A percentile compares a stretch with the other conserved stretches of the same genome.
Conservation (phyloP, 2,113 vertebrate species). For the Mobula hypostoma region DNA sequence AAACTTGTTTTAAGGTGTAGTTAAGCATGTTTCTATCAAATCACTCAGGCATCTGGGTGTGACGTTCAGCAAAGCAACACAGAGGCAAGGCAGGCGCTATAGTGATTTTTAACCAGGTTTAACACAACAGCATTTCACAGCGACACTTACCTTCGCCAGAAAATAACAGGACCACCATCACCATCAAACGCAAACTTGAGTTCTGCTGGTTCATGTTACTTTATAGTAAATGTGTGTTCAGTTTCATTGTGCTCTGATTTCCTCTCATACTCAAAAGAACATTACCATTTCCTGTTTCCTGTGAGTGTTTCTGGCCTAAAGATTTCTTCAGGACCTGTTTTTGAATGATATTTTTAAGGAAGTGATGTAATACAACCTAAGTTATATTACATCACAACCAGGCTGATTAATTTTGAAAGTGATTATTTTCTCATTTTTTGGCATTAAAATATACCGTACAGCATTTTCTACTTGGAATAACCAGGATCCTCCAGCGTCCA, state of each 20-base stretch:
- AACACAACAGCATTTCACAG: neutral
- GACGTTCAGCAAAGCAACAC: neutral
- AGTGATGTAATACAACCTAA: constrained; percentile 31
- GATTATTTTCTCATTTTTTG: neutral
- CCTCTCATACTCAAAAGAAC: constrained; percentile 19
- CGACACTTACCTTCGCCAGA: constrained; percentile 26
- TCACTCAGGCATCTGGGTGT: constrained; percentile 13
- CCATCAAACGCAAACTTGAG: neutral
- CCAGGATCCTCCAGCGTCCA: neutral
- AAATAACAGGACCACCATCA: neutral
- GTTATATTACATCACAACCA: neutral
- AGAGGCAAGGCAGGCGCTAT: constrained; percentile 1
- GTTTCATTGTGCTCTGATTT: constrained; percentile 17
- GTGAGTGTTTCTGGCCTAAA: constrained; percentile 24
- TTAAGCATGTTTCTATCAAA: neutral
- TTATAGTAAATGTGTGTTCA: neutral
- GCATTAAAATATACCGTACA: neutral
- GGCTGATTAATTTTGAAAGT: neutral
- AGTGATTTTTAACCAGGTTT: neutral
- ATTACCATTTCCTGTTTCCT: constrained; percentile 32
- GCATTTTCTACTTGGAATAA: neutral
- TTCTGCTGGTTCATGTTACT: constrained; percentile 33
- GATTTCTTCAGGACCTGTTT: neutral
- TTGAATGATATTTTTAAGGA: constrained; percentile 25
- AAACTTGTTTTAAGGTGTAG: neutral